phyloP scores from a whole-genome alignment of 2,113 vertebrate genomes.

The Semnornis frantzii region DNA sequence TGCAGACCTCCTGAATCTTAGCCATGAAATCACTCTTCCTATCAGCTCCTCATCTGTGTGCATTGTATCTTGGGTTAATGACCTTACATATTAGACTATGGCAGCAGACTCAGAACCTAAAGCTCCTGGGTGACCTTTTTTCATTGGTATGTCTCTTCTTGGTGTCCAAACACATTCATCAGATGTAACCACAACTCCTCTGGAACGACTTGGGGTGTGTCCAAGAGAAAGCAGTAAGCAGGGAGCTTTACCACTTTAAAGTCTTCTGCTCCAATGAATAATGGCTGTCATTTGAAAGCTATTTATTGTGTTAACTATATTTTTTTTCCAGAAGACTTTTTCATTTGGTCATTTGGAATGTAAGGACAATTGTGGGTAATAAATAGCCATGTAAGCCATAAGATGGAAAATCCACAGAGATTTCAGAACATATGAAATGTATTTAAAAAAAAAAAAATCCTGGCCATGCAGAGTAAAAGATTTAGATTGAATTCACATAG shows the following conservation, averaged over 20 bases:
- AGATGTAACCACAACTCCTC: neutral
- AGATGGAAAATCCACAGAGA: slow-evolving; percentile 28
- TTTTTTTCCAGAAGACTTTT: neutral
- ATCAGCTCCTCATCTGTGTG: neutral
- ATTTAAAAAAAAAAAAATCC: neutral
- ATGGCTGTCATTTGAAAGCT: slow-evolving; percentile 26
- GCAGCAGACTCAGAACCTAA: neutral
- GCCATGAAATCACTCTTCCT: neutral
- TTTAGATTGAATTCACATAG: slow-evolving; percentile 60
- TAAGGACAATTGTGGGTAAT: slow-evolving; percentile 19
- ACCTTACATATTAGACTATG: neutral
- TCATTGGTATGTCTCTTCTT: neutral
- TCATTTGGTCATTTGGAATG: neutral
- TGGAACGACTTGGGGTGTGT: neutral
- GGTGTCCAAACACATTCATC: neutral
- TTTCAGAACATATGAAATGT: slow-evolving; percentile 25
- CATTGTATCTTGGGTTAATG: neutral
- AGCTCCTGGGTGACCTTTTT: neutral
- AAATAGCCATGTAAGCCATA: slow-evolving; percentile 12
- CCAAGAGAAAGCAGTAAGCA: neutral
- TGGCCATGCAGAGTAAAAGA: slow-evolving; percentile 48
- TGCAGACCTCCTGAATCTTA: neutral
- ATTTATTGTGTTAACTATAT: slow-evolving; percentile 17
- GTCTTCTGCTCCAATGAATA: slow-evolving; percentile 36
- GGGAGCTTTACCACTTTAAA: slow-evolving; percentile 39